These are phyloP conservation scores for Baccha elongata DNA, from an alignment of 2,888 invertebrate genomes.

Conservation along the genomic window DNA sequence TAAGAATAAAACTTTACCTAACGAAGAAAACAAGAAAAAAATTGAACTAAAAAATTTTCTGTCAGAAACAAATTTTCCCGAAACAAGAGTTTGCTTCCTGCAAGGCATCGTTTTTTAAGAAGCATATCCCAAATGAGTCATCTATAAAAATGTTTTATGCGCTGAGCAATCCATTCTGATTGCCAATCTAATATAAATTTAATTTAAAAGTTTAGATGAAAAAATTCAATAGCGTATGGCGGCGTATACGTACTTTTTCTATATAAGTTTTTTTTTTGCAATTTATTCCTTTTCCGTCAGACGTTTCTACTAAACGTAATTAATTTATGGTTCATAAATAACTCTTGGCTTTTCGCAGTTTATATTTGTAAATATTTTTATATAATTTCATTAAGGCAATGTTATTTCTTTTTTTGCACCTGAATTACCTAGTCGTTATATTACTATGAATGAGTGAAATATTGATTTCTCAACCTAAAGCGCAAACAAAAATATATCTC, in stretches of 20 bases:
- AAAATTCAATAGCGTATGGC: constrained; percentile 9
- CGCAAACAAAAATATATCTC: constrained; percentile 20
- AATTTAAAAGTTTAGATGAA: neutral
- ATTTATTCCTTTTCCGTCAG: neutral
- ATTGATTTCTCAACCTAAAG: constrained; percentile 25
- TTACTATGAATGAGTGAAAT: neutral
- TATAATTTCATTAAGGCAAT: constrained; percentile 18
- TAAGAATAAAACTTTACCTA: constrained; percentile 6
- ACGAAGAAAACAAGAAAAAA: neutral
- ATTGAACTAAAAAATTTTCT: neutral
- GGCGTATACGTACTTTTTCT: constrained; percentile 53
- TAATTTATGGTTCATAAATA: neutral
- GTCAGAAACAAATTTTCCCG: neutral
- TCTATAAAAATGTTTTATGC: neutral
- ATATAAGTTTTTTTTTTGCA: neutral
- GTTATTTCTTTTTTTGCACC: constrained; percentile 1
- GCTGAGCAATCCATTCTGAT: neutral
- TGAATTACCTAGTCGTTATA: neutral
- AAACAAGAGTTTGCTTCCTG: neutral
- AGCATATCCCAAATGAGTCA: constrained; percentile 4
- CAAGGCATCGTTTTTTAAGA: neutral
- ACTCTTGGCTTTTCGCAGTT: neutral
- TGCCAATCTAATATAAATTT: constrained; percentile 8
- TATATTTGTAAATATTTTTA: neutral
- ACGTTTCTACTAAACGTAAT: neutral